Evolutionary conservation across 2,113 vertebrate genomes (phyloP), one percentile per base, ranked within the genome.

Genomic region (Hystrix brachyura): DNA sequence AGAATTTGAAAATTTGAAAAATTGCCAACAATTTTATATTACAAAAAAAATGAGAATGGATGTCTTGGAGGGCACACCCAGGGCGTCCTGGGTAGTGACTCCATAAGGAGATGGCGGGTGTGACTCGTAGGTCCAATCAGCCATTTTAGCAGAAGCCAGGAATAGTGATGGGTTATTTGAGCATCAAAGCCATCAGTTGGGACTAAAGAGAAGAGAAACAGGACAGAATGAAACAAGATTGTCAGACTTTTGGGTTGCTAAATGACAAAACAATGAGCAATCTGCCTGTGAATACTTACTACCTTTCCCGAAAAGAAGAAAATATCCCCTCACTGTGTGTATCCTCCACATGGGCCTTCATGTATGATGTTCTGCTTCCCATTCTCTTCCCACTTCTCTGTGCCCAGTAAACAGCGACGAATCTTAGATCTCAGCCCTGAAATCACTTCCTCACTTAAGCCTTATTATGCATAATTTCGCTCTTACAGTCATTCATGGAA

Each of bases 401-500:
- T 67, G 67, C n/a, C 72, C 18, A 74, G 59, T 55, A 89, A 81
- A 34, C 57, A 81, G 14, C 34, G 46, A 62, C 13, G 9, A 12
- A 9, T 43, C 38, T 88, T 80, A 83, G 23, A 59, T 79, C 27
- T 55, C 43, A 88, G 55, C 13, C 15, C 21, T 67, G 38, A 87
- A 65, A 59, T n/a, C 4, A 57, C 18, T 64, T 81, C n/a, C 60
- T 43, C 67, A 81, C 14, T 10, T 27, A 43, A 79, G 18, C n/a
- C n/a, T 62, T 32, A 82, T n/a, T 18, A 17, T 67, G 46, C 21
- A n/a, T 32, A n/a, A 46, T 21, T 46, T 79, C 38, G 53, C 25
- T 96, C 93, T 98, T 97, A 94, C 78, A 97, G 94, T 95, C 97
- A 67, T 7, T 72, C 27, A 48, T 11, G 2, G 29, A 94, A 60